Percentiles rank a stretch among this genome's conserved stretches.
phyloP scores from a whole-genome alignment of 2,113 vertebrate species.

The Excalfactoria chinensis region DNA sequence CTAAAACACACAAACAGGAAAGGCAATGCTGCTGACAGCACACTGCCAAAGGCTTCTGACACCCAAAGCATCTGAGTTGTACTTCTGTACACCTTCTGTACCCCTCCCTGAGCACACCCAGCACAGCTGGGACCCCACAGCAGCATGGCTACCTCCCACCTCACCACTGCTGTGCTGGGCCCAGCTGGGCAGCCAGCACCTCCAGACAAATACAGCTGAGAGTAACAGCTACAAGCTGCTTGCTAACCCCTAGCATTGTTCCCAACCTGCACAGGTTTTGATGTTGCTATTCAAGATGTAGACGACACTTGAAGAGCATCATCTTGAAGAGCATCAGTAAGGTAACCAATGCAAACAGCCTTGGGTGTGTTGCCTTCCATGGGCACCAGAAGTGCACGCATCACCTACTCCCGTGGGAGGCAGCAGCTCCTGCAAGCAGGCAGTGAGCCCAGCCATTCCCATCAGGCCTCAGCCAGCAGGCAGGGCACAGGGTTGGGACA shows the following conservation, averaged over 20 bases:
- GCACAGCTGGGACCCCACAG: neutral
- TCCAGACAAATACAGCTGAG: neutral
- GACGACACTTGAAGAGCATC: neutral
- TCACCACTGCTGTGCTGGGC: neutral
- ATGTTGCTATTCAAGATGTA: neutral
- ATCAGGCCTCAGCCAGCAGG: neutral
- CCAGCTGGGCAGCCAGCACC: neutral
- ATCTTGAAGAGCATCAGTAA: neutral
- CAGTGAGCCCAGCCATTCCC: neutral
- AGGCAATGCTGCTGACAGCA: neutral
- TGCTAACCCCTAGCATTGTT: neutral
- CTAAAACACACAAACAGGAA: neutral
- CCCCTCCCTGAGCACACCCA: neutral
- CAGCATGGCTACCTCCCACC: neutral
- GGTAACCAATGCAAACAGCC: neutral
- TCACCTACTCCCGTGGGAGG: neutral
- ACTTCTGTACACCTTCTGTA: neutral
- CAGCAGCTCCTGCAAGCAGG: neutral
- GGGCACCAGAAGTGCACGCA: neutral
- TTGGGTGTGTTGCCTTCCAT: accelerated
- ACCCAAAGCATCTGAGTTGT: neutral
- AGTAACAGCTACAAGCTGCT: neutral
- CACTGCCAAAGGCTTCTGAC: neutral
- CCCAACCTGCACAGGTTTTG: neutral
- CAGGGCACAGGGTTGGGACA: neutral